Base-by-base conservation (phyloP, 2,888 invertebrate species). In the Pinctada fucata region DNA sequence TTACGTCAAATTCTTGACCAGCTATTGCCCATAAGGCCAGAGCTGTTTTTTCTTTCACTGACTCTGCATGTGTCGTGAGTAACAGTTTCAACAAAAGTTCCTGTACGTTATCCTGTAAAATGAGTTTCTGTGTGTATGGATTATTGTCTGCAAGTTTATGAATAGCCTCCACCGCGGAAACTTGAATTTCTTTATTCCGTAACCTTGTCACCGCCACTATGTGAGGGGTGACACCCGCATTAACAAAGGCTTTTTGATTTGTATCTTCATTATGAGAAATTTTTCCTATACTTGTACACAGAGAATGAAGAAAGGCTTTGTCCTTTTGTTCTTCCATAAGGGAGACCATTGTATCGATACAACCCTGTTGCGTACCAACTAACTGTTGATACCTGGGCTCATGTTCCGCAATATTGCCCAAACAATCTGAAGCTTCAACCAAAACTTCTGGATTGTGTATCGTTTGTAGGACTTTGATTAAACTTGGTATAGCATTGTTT, bases 331-430 rank as follows among this genome's bases (percentile, higher is more conserved):
- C 86, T 51, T 89, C 88, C 75, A 90, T 90, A 49, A 90, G 82
- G 5, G 72, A 82, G 5, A 90, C 87, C 3, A 92, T 79, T 6
- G 86, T 75, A 16, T 98, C 76, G 3, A 91, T 79, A 1, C 85
- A 85, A 3, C 86, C 87, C 3, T 84, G 85, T 8, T 85, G 84
- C 58, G 76, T 85, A 13, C 89, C 89, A 6, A 91, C 83, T 6
- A 87, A 78, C 49, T 76, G 74, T 72, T 91, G 89, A 68, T 90
- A 88, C 45, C 82, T 83, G 2, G 79, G 31, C 1, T 86, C 85
- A 2, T 85, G 87, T 13, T 87, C 86, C 0, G 90, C 88, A 58
- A 92, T 88, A 73, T 86, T 88, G 5, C 89, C 89, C 0, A 92
- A 76, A 8, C 88, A 89, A 68, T 90, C 86, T 0, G 90, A 85